These are phyloP conservation scores for Sebastes steindachneri DNA, from an alignment of 2,797 vertebrate species.

Conservation along the genomic window DNA sequence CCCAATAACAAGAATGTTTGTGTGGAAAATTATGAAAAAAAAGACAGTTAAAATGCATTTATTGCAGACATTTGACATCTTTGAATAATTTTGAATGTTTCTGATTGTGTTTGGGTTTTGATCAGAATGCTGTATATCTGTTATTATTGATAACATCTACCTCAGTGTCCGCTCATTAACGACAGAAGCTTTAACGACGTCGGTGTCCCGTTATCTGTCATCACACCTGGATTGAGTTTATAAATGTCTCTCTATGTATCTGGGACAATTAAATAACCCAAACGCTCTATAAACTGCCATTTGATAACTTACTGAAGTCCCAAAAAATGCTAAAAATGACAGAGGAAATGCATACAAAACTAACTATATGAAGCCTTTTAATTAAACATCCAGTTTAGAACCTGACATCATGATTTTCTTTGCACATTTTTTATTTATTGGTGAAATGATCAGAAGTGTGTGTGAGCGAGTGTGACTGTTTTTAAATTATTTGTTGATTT, in stretches of 20 bases:
- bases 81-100: slow-evolving; percentile 56
- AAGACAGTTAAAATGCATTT: slow-evolving; percentile 29
- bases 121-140: slow-evolving; percentile 80
- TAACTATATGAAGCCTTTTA: background rate
- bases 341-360: background rate
- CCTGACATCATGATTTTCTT: slow-evolving; percentile 5
- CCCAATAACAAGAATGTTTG: slow-evolving; percentile 40
- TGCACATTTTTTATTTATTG: slow-evolving; percentile 54
- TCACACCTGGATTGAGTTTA: background rate
- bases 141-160: slow-evolving; percentile 77
- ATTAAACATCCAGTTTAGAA: background rate
- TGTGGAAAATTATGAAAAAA: background rate
- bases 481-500: slow-evolving; percentile 3
- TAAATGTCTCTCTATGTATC: background rate
- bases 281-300: slow-evolving; percentile 16
- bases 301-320: background rate
- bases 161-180: slow-evolving; percentile 74
- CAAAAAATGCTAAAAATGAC: background rate
- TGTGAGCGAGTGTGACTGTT: background rate
- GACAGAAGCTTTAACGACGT: slow-evolving; percentile 64
- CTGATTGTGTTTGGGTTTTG: slow-evolving; percentile 44
- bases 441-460: slow-evolving; percentile 1
- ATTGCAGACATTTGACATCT: slow-evolving; percentile 26
- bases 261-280: background rate
- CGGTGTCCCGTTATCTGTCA: background rate